Conservation (phyloP, 1,140 invertebrate species). For the Kradibia gibbosae region DNA sequence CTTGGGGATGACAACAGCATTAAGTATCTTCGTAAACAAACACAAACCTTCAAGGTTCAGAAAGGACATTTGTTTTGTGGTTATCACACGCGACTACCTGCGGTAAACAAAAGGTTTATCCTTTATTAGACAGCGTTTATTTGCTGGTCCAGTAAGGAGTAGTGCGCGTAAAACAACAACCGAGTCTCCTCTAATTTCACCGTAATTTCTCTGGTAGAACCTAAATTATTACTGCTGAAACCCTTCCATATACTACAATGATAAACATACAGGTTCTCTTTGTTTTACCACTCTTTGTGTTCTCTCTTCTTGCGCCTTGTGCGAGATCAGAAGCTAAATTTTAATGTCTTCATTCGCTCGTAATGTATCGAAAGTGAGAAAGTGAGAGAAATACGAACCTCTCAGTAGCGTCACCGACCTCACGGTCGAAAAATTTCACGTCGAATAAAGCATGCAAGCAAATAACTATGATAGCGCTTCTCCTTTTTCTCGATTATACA, state of each 20-base stretch:
- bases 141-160: slow-evolving; percentile 6
- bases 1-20: background rate
- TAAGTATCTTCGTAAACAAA: slow-evolving; percentile 31
- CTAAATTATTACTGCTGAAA: slow-evolving; percentile 28
- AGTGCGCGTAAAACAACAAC: slow-evolving; percentile 46
- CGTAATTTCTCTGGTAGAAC: slow-evolving; percentile 31
- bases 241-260: slow-evolving; percentile 11
- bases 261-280: slow-evolving; percentile 28
- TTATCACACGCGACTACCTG: slow-evolving; percentile 37
- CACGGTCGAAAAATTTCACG: background rate
- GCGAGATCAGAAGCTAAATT: slow-evolving; percentile 30
- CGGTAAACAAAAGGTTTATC: slow-evolving; percentile 47
- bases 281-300: background rate
- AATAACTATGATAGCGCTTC: background rate
- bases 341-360: background rate
- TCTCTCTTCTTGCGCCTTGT: background rate
- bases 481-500: slow-evolving; percentile 9
- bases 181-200: slow-evolving; percentile 42
- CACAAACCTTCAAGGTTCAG: slow-evolving; percentile 33
- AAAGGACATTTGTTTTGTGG: background rate
- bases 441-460: background rate
- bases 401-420: slow-evolving; percentile 9
- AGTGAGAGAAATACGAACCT: background rate
- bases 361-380: background rate
- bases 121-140: slow-evolving; percentile 47